phyloP scores from a whole-genome alignment of 2,797 vertebrate genomes.

The Psittacula derbiana region DNA sequence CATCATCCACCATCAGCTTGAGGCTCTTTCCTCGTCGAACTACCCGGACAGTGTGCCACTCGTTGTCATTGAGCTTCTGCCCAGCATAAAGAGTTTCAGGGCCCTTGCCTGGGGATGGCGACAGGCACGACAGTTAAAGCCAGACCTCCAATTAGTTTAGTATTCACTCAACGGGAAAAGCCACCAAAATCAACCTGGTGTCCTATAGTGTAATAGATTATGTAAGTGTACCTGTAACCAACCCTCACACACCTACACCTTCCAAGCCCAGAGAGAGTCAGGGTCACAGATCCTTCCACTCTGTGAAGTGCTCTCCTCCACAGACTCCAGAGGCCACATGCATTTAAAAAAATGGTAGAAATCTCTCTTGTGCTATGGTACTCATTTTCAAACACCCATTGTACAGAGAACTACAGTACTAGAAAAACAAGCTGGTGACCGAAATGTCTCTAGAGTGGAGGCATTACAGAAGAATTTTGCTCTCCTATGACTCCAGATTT shows the following conservation, averaged over 20 bases:
- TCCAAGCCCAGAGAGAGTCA: not conserved
- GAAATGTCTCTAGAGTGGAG: not conserved
- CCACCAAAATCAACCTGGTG: slow-evolving; percentile 73
- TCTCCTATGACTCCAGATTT: not conserved
- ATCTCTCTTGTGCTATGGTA: not conserved
- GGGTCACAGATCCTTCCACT: not conserved
- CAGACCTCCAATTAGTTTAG: not conserved
- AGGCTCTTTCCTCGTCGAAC: slow-evolving; percentile 96
- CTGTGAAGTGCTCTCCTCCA: not conserved
- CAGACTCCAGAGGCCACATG: not conserved
- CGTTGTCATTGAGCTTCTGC: slow-evolving; percentile 99
- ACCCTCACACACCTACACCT: not conserved
- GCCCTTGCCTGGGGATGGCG: slow-evolving; percentile 90
- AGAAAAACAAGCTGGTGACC: not conserved
- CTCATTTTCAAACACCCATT: not conserved
- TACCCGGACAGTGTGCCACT: slow-evolving; percentile 98
- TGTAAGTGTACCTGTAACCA: not conserved
- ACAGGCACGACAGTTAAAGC: slow-evolving; percentile 58
- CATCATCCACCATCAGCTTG: slow-evolving; percentile 96
- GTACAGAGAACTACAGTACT: not conserved
- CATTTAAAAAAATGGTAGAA: not conserved
- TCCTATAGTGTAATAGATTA: not conserved
- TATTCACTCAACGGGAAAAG: not conserved
- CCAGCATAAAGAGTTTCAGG: slow-evolving; percentile 98
- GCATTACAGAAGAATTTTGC: not conserved